Evolutionary conservation across 2,113 vertebrate species (phyloP).

Genomic region (Bufo bufo): DNA sequence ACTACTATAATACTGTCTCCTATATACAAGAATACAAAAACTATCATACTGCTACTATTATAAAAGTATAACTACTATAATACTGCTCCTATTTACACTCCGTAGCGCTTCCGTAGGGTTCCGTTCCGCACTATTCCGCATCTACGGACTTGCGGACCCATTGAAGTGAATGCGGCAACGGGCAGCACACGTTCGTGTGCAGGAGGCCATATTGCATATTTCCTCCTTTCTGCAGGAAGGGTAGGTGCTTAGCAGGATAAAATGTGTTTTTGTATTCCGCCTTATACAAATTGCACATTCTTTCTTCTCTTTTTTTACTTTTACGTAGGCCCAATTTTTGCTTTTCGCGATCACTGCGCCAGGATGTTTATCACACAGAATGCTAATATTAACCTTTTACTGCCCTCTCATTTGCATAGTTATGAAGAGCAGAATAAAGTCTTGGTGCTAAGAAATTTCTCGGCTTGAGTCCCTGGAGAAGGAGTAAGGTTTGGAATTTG

Average conservation of each 20-base stretch:
- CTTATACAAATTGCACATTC: constrained; percentile 28
- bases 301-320: constrained; percentile 36
- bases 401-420: background rate
- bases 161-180: too few species aligned
- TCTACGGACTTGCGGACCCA: too few species aligned
- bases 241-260: background rate
- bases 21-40: too few species aligned
- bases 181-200: too few species aligned
- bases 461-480: background rate
- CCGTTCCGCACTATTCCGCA: too few species aligned
- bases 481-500: background rate
- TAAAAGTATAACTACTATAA: too few species aligned
- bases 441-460: background rate
- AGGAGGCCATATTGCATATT: too few species aligned
- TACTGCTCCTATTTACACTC: too few species aligned
- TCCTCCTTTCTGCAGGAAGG: too few species aligned
- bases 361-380: background rate
- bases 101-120: too few species aligned
- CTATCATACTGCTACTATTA: too few species aligned
- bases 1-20: too few species aligned
- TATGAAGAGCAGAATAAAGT: background rate
- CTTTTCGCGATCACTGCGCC: constrained; percentile 16
- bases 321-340: constrained; percentile 37
- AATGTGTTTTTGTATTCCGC: background rate
- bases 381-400: background rate